Conservation (phyloP, 2,797 vertebrate species). For the Heliangelus exortis region DNA sequence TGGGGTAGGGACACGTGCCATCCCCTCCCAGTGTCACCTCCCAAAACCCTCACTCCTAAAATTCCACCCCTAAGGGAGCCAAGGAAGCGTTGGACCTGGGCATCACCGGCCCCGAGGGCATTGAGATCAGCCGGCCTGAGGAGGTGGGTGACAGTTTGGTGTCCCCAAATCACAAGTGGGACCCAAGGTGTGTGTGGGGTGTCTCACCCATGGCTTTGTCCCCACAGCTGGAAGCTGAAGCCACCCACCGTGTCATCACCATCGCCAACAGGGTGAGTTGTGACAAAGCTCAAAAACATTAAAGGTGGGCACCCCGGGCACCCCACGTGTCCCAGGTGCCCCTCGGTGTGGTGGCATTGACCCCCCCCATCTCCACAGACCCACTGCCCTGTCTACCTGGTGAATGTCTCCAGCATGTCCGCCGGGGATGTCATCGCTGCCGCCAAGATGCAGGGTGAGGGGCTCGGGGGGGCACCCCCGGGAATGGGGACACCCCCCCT, state of each 20-base stretch:
- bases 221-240: slow-evolving; percentile 92
- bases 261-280: slow-evolving; percentile 92
- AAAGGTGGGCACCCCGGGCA: accelerated
- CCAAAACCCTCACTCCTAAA: background rate
- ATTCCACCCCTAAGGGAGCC: slow-evolving; percentile 82
- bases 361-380: slow-evolving; percentile 75
- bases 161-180: background rate
- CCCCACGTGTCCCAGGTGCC: accelerated
- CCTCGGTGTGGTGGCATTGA: accelerated
- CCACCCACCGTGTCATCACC: slow-evolving; percentile 92
- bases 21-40: no score
- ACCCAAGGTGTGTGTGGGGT: no score
- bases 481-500: background rate
- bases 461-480: background rate
- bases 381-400: slow-evolving; percentile 93
- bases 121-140: slow-evolving; percentile 96
- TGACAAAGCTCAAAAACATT: no score
- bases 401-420: slow-evolving; percentile 94
- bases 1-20: background rate
- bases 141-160: slow-evolving; percentile 80
- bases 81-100: slow-evolving; percentile 93
- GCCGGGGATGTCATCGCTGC: slow-evolving; percentile 92
- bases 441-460: slow-evolving; percentile 94
- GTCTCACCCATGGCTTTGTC: background rate
- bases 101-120: slow-evolving; percentile 95